phyloP scores from a whole-genome alignment of 92 coral and sea anemone species.

The Blastomussa wellsi region DNA sequence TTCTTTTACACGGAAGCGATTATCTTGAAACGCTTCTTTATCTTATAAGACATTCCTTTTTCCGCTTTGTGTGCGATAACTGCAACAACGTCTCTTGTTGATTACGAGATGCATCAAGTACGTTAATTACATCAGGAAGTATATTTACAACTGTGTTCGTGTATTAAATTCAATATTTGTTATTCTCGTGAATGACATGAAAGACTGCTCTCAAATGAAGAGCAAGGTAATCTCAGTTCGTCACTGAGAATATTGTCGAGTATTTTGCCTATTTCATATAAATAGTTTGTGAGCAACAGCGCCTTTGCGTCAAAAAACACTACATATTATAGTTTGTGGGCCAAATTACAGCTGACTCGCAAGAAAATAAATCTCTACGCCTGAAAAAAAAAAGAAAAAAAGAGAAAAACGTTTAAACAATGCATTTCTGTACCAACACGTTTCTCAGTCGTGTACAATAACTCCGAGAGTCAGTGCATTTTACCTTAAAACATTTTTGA shows the following conservation, averaged over 20 bases:
- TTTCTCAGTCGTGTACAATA: neutral
- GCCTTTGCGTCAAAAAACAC: neutral
- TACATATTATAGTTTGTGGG: neutral
- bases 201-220: no score
- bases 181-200: neutral
- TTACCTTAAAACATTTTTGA: no score
- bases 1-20: neutral
- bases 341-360: neutral
- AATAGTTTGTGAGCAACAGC: neutral
- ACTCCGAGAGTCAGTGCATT: neutral
- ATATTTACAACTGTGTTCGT: neutral
- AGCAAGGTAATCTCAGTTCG: neutral
- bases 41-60: neutral
- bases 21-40: neutral
- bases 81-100: slow-evolving; percentile 1
- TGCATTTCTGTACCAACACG: neutral
- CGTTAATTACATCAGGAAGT: neutral
- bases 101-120: neutral
- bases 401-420: neutral
- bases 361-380: neutral
- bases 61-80: neutral
- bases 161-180: neutral
- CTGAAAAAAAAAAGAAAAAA: neutral
- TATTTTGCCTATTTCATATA: neutral
- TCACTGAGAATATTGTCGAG: neutral